A percentile compares a stretch with the other conserved stretches of the same genome.
Conservation (phyloP, 2,113 vertebrate genomes). For the Xiphophorus maculatus region DNA sequence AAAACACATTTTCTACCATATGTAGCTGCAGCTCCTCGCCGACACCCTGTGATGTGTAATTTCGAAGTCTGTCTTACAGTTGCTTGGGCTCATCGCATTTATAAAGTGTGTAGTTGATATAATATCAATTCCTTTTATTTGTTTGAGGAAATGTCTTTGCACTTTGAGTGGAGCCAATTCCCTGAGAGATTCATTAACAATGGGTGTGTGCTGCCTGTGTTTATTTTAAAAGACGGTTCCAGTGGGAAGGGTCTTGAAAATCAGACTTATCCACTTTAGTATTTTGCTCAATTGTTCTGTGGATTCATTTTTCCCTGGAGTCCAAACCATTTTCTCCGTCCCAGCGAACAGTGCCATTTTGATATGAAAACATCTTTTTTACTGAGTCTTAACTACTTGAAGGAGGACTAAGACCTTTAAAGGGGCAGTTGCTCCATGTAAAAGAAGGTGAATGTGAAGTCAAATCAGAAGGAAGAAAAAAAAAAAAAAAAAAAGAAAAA, state of each 20-base stretch:
- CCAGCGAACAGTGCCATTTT: background rate
- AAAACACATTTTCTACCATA: background rate
- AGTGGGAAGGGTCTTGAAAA: background rate
- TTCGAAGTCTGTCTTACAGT: background rate
- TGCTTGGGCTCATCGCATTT: background rate
- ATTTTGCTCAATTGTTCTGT: background rate
- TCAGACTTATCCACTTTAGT: background rate
- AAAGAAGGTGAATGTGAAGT: background rate
- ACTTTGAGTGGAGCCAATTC: background rate
- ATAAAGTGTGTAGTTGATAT: background rate
- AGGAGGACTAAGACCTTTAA: background rate
- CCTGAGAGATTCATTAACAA: background rate
- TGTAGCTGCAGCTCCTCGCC: background rate
- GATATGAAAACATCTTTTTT: background rate
- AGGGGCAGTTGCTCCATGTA: background rate
- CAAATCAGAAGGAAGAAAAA: too few relatives aligned
- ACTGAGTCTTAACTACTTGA: background rate
- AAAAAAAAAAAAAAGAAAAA: too few relatives aligned
- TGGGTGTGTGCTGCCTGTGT: background rate
- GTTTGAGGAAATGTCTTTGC: constrained; percentile 1
- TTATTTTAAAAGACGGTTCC: background rate
- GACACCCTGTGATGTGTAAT: background rate
- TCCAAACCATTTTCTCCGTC: background rate
- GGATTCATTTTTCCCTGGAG: background rate
- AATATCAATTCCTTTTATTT: background rate